A percentile compares a stretch with the other conserved stretches of the same genome.
These are phyloP conservation scores for Nilaparvata lugens DNA, from an alignment of 1,140 invertebrate genomes.

Conservation along the genomic window DNA sequence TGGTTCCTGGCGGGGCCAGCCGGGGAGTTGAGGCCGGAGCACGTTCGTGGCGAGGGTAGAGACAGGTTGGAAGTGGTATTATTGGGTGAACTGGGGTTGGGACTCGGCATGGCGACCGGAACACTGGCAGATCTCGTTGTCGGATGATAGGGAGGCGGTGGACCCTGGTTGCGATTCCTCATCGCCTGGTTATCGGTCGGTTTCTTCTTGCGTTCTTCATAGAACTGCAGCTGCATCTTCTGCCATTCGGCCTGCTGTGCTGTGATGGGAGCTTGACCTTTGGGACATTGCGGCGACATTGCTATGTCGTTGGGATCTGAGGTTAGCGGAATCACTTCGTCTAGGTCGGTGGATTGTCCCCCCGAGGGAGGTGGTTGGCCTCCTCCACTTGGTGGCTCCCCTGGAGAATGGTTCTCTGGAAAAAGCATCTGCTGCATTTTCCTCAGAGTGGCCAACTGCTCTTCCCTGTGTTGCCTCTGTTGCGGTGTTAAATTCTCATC, in stretches of 20 bases:
- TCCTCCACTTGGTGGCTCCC: conserved; percentile 30
- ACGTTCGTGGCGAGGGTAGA: conserved; percentile 56
- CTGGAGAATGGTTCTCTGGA: conserved; percentile 31
- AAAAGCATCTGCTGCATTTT: conserved; percentile 91
- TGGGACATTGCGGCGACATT: not conserved
- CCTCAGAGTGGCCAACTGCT: conserved; percentile 79
- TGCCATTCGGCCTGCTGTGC: conserved; percentile 71
- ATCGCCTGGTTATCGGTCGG: conserved; percentile 19
- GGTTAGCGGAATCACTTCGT: conserved; percentile 13
- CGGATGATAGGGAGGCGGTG: conserved; percentile 77
- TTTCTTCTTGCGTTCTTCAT: conserved; percentile 53
- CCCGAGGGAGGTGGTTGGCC: conserved; percentile 28
- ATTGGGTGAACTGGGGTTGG: conserved; percentile 58
- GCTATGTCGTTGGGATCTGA: conserved; percentile 9
- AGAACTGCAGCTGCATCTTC: conserved; percentile 76
- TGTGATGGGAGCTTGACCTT: conserved; percentile 15
- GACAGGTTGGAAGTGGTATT: conserved; percentile 61
- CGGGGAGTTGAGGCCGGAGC: conserved; percentile 59
- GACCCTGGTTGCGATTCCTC: conserved; percentile 49
- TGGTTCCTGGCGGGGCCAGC: conserved; percentile 46
- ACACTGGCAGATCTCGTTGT: conserved; percentile 74
- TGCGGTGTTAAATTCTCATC: conserved; percentile 95
- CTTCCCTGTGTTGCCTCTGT: conserved; percentile 86
- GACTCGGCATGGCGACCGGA: conserved; percentile 64
- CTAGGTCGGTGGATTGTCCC: conserved; percentile 10